These are phyloP conservation scores for Tinea trinotella DNA, from an alignment of 2,888 invertebrate genomes.

Conservation along the genomic window DNA sequence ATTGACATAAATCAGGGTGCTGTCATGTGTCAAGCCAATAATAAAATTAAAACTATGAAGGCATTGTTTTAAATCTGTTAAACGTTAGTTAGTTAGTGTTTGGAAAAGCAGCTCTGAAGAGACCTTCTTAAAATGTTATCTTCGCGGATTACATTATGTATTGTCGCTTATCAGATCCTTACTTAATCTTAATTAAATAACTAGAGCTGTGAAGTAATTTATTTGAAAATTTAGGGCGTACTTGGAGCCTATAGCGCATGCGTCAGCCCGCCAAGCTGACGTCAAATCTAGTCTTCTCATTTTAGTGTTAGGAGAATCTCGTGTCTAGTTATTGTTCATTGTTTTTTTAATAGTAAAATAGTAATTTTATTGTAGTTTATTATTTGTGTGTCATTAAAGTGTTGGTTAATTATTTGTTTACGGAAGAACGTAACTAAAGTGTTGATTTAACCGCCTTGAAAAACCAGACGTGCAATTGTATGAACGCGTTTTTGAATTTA, in stretches of 20 bases:
- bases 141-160: background rate
- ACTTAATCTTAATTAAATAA: background rate
- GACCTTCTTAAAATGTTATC: background rate
- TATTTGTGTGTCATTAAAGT: background rate
- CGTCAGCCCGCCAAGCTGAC: constrained; percentile 57
- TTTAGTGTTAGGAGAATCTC: constrained; percentile 39
- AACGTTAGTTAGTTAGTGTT: too few species aligned
- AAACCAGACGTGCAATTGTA: too few species aligned
- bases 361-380: background rate
- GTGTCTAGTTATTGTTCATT: constrained; percentile 22
- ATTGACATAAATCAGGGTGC: too few species aligned
- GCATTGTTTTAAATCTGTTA: too few species aligned
- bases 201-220: background rate
- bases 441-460: too few species aligned
- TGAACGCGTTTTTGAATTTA: too few species aligned
- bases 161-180: background rate
- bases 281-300: constrained; percentile 47
- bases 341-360: background rate
- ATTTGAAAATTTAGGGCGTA: constrained; percentile 4
- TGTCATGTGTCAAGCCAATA: too few species aligned
- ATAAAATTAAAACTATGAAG: too few species aligned
- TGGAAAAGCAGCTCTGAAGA: background rate
- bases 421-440: too few species aligned
- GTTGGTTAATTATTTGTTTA: too few species aligned
- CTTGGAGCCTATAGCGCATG: constrained; percentile 40